Evolutionary conservation across 2,888 invertebrate genomes (phyloP), one percentile per base, ranked within the genome.

Genomic region (Rotaria macrura): DNA sequence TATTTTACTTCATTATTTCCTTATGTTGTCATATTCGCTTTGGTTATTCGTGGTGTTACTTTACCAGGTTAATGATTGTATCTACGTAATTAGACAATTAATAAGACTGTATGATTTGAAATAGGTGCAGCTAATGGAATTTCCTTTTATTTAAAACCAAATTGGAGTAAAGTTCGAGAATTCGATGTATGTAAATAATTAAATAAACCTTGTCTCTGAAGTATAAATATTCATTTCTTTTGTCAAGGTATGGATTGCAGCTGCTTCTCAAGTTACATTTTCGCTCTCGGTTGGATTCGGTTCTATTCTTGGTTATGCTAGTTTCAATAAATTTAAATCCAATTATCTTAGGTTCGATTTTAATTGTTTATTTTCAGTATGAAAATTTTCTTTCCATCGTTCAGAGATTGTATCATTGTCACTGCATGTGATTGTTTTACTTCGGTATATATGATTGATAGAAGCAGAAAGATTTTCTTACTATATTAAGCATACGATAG

Each of bases 1-100:
- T 86, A 86, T 52, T 86, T 86, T 72, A 86, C 86, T 12, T 85
- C 86, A 79, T 38, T 85, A n/a, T 86, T 86, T 49, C 86, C 86
- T 17, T 86, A 86, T 49, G 85, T 85, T n/a, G 85, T 86, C 0
- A 54, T 86, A 9, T 85, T 86, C 29, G 83, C 83, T 52, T 54
- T 86, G 85, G 47, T 86, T 20, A 83, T 86, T 17, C 79, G 83
- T 54, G 86, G 86, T 52, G 65, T 38, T 1, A 79, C 79, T 12
- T 43, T 79, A 43, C 79, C 79, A 43, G 79, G 79, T 79, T 10
- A 34, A 17, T 34, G 20, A 4, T 40, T 74, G 25, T 7, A 43
- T 25, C 23, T 2, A n/a, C n/a, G n/a, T n/a, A n/a, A n/a, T n/a
- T n/a, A n/a, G n/a, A n/a, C n/a, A n/a, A n/a, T n/a, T n/a, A n/a